These are phyloP conservation scores for Trissonchulus latispiculum DNA, from an alignment of 2,888 invertebrate genomes.

Conservation along the genomic window DNA sequence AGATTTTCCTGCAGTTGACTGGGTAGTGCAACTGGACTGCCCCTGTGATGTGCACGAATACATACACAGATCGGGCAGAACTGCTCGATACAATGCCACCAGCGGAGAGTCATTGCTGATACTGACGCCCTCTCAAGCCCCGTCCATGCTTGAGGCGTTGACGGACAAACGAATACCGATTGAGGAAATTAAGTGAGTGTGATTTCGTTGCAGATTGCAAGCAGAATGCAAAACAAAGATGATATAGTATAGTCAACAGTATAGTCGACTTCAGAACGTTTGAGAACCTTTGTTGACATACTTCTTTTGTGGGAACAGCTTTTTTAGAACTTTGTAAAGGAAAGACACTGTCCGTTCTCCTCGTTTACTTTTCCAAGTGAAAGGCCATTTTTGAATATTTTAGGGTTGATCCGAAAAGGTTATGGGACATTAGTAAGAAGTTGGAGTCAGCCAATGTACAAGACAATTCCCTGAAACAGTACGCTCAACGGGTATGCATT, in stretches of 20 bases:
- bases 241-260: neutral
- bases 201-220: neutral
- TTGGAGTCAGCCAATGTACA: conserved; percentile 73
- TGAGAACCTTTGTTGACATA: neutral
- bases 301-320: neutral
- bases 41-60: conserved; percentile 92
- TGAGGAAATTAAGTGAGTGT: conserved; percentile 62
- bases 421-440: conserved; percentile 70
- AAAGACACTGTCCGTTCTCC: too few species aligned
- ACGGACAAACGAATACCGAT: conserved; percentile 68
- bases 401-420: conserved; percentile 66
- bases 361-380: too few species aligned
- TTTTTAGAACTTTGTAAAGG: too few species aligned
- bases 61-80: conserved; percentile 62
- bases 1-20: conserved; percentile 90
- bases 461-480: conserved; percentile 69
- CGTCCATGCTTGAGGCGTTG: conserved; percentile 65
- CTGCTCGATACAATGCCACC: conserved; percentile 56
- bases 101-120: conserved; percentile 79
- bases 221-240: neutral
- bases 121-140: conserved; percentile 70
- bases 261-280: neutral
- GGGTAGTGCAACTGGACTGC: conserved; percentile 96
- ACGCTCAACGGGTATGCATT: conserved; percentile 62
- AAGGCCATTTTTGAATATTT: too few species aligned